phyloP scores from a whole-genome alignment of 2,797 vertebrate species.

The Holocentrus rufus region DNA sequence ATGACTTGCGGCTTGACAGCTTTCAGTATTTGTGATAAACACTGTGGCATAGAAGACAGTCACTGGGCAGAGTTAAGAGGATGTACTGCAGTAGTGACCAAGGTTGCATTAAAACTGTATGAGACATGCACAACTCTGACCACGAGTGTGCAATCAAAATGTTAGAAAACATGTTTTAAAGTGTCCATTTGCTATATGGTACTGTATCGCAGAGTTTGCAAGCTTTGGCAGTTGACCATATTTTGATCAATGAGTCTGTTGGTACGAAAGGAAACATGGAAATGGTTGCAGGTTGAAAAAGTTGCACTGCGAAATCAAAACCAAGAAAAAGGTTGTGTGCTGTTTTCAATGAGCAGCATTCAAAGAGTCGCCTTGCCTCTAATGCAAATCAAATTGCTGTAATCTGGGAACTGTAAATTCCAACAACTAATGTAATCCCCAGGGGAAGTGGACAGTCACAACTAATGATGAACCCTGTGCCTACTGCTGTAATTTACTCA shows the following conservation, averaged over 20 bases:
- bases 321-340: not conserved
- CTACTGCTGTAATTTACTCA: constrained; percentile 43
- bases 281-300: constrained; percentile 2
- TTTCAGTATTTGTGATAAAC: no score
- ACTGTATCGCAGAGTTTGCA: not conserved
- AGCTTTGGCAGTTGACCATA: not conserved
- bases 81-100: no score
- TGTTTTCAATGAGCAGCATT: constrained; percentile 20
- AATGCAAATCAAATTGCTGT: constrained; percentile 32
- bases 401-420: constrained; percentile 35
- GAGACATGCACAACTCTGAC: not conserved
- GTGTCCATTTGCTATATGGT: not conserved
- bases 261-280: not conserved
- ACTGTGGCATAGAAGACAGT: no score
- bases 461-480: constrained; percentile 18
- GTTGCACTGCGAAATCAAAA: not conserved
- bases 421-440: constrained; percentile 32
- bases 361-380: constrained; percentile 16
- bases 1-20: no score
- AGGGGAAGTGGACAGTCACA: constrained; percentile 27
- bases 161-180: not conserved
- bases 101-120: not conserved
- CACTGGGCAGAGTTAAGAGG: no score
- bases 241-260: not conserved
- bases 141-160: not conserved